Percentiles rank a stretch among this genome's conserved stretches.
Evolutionary conservation across 2,113 vertebrate species (phyloP).

Genomic region (Boulengerochromis microlepis): DNA sequence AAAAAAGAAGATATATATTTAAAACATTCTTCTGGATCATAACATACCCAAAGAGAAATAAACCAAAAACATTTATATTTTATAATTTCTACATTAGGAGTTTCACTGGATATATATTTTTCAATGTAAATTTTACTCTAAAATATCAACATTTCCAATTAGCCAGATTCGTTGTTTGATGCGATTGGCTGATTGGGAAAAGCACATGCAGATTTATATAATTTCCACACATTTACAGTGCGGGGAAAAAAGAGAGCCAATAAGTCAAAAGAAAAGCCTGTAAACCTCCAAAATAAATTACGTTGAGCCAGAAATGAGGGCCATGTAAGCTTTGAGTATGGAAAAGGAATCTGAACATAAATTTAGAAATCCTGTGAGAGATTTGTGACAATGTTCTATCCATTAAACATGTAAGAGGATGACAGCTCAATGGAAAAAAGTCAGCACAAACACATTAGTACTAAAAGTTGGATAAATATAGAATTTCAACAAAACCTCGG

Average conservation of each 20-base stretch:
- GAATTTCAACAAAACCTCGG: no score
- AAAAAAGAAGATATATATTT: background rate
- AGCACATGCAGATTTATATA: no score
- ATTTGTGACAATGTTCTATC: background rate
- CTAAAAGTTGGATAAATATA: background rate
- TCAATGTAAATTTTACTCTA: background rate
- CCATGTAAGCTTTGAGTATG: background rate
- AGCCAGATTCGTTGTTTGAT: no score
- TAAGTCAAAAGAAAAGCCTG: background rate
- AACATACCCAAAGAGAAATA: background rate
- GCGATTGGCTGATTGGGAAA: no score
- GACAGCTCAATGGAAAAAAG: background rate
- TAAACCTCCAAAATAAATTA: background rate
- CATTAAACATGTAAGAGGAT: background rate
- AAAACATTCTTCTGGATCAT: rapidly evolving
- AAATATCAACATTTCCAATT: no score
- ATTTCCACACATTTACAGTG: background rate
- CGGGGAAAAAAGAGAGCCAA: background rate
- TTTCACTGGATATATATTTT: background rate
- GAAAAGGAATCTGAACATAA: background rate
- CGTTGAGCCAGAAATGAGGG: rapidly evolving
- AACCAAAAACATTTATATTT: background rate
- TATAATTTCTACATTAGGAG: background rate
- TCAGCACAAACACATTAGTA: background rate
- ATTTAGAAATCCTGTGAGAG: background rate